Conservation (phyloP, 1,140 invertebrate genomes). For the Lasioglossum baleicum region DNA sequence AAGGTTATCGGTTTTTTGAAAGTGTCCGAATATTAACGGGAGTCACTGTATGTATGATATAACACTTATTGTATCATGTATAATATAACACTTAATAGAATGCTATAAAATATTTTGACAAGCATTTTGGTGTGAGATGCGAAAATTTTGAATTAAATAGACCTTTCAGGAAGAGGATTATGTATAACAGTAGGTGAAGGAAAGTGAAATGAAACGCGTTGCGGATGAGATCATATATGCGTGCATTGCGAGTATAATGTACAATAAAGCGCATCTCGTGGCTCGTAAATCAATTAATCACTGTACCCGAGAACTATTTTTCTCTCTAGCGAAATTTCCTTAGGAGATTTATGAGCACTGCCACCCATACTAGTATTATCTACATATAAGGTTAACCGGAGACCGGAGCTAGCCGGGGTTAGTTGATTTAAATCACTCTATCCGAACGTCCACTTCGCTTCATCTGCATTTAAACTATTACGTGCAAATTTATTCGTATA, state of each 20-base stretch:
- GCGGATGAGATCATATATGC: conserved; percentile 1
- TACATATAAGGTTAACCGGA: conserved; percentile 53
- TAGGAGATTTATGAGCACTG: conserved; percentile 55
- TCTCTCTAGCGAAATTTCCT: conserved; percentile 59
- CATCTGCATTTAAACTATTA: conserved; percentile 63
- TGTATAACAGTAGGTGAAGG: neutral
- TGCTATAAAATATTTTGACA: neutral
- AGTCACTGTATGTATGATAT: too few relatives aligned
- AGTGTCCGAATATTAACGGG: too few relatives aligned
- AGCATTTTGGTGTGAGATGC: neutral
- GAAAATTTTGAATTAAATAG: neutral
- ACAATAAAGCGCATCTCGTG: conserved; percentile 31
- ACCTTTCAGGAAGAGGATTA: neutral
- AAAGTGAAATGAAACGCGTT: neutral
- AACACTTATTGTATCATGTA: too few relatives aligned
- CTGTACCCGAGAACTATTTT: conserved; percentile 47
- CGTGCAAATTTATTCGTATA: conserved; percentile 42
- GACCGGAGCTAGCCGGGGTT: conserved; percentile 33
- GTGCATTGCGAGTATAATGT: conserved; percentile 21
- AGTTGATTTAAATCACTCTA: conserved; percentile 65
- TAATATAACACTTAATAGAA: neutral
- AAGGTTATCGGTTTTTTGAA: too few relatives aligned
- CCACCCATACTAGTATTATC: conserved; percentile 54
- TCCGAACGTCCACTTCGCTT: conserved; percentile 56
- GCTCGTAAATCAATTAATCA: conserved; percentile 54